Evolutionary conservation across 2,888 invertebrate species (phyloP), one percentile per base, ranked within the genome.

Genomic region (Cosmorhoe ocellata): DNA sequence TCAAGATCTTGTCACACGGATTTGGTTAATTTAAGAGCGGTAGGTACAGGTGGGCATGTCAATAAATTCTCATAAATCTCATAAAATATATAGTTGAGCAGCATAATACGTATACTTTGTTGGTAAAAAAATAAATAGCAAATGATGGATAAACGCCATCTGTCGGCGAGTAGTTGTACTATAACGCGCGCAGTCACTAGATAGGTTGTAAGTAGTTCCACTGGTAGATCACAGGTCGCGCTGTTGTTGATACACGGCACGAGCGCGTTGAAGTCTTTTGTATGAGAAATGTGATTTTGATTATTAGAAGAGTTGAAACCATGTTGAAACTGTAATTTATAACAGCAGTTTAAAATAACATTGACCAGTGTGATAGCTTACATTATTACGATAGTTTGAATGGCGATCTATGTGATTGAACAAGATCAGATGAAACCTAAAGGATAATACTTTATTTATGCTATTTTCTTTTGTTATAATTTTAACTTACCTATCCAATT

Each of bases 251-350:
- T 2, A 28, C 8, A 5, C 12, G 0, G 0, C 0, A 0, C 1
- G 4, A 22, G 34, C 57, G 69, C 83, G 83, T 84, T 83, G 70
- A 80, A 66, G 76, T 84, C 79, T 79, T 80, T 79, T 75, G 52
- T 71, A 70, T 47, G 12, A 12, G 24, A 45, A 46, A 42, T 13
- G 18, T 14, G 31, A 24, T 8, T 26, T 32, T 2, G 1, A 40
- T 36, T 37, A 8, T 12, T 10, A 27, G n/a, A 26, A 12, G 11
- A 13, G 6, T 24, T 39, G 10, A 26, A 13, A 10, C 11, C n/a
- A n/a, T n/a, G n/a, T 22, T 34, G 7, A 7, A 14, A 7, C n/a
- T 10, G n/a, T 45, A 6, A 37, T 18, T 12, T 22, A 18, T 37
- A 22, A 8, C 27, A 1, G 5, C 18, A 22, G 28, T 33, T 28